Evolutionary conservation across 2,113 vertebrate species (phyloP).

Genomic region (Rutilus rutilus): DNA sequence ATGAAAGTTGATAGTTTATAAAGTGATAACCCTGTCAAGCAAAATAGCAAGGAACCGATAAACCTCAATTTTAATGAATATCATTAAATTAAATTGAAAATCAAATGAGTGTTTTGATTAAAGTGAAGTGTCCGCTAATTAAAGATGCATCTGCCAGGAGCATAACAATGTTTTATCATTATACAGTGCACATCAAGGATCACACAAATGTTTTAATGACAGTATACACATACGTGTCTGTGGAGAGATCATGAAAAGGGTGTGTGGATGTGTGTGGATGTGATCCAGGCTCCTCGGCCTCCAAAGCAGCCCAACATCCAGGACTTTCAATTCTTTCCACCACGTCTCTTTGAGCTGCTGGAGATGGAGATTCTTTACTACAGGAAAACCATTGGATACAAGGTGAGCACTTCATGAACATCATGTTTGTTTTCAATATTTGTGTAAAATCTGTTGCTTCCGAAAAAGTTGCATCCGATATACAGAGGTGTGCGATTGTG

Average conservation of each 20-base stretch:
- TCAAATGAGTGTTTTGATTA: constrained; percentile 23
- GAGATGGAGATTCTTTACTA: constrained; percentile 91
- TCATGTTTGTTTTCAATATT: neutral
- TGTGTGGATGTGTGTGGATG: constrained; percentile 33
- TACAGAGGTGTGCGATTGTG: neutral
- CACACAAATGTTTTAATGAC: neutral
- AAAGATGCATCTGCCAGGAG: constrained; percentile 8
- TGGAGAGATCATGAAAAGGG: constrained; percentile 12
- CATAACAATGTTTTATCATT: constrained; percentile 18
- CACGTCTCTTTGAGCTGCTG: constrained; percentile 86
- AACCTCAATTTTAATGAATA: constrained; percentile 23
- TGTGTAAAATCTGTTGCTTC: neutral
- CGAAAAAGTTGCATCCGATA: neutral
- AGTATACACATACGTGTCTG: neutral
- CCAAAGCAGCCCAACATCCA: constrained; percentile 90
- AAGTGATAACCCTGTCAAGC: constrained; percentile 19
- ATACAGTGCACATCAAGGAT: neutral
- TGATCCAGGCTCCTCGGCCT: constrained; percentile 83
- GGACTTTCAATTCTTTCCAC: constrained; percentile 91
- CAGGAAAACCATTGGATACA: constrained; percentile 89
- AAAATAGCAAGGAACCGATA: constrained; percentile 14
- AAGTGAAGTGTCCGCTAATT: constrained; percentile 2
- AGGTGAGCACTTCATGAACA: constrained; percentile 71
- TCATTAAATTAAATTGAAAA: constrained; percentile 26
- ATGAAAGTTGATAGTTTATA: constrained; percentile 16